Conservation (phyloP, 2,888 invertebrate species). For the Physocephala rufipes region DNA sequence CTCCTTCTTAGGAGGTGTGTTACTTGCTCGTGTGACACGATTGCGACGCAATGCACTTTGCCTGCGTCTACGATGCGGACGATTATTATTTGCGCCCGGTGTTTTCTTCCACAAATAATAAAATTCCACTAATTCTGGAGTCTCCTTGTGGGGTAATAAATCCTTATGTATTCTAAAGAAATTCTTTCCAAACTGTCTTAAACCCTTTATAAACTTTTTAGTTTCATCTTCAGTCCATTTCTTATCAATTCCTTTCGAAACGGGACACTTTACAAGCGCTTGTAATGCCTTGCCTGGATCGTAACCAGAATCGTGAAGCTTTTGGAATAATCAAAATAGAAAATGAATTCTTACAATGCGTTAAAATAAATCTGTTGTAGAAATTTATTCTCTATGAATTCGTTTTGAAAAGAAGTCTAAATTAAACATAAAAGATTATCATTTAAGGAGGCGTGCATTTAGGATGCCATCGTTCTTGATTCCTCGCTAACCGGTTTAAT, state of each 20-base stretch:
- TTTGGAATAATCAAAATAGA: conserved; percentile 54
- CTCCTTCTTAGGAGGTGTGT: conserved; percentile 83
- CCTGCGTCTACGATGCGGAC: conserved; percentile 89
- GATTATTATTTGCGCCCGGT: conserved; percentile 94
- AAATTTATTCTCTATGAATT: too few species aligned
- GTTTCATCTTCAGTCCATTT: conserved; percentile 99
- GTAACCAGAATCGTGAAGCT: conserved; percentile 95
- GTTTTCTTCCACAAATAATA: conserved; percentile 99
- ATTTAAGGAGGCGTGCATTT: too few species aligned
- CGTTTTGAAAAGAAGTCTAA: too few species aligned
- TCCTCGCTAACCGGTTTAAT: too few species aligned
- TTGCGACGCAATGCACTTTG: conserved; percentile 88
- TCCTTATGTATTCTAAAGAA: conserved; percentile 98
- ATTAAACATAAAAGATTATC: too few species aligned
- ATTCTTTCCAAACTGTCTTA: conserved; percentile 98
- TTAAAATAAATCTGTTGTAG: too few species aligned
- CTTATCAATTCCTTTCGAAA: conserved; percentile 95
- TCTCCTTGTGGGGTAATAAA: conserved; percentile 94
- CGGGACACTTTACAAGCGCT: conserved; percentile 95
- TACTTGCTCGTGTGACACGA: conserved; percentile 79
- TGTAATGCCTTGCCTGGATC: conserved; percentile 96
- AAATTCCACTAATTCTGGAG: conserved; percentile 96
- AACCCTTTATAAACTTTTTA: conserved; percentile 97
- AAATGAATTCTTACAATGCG: too few species aligned
- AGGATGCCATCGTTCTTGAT: too few species aligned